Evolutionary conservation across 1,140 invertebrate species (phyloP).

Genomic region (Lepidurus apus): DNA sequence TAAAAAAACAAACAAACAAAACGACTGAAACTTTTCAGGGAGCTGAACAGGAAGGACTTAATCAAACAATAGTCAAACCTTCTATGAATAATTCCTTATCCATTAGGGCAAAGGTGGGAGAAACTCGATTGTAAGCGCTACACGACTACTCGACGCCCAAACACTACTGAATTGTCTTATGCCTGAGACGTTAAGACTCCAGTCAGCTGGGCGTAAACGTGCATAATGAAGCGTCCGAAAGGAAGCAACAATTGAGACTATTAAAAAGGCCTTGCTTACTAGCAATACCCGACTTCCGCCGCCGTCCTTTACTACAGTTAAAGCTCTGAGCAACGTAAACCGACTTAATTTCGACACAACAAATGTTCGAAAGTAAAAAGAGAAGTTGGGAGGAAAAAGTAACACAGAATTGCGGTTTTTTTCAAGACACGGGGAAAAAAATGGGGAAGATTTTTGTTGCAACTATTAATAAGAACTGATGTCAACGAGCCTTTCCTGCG

Average conservation of each 20-base stretch:
- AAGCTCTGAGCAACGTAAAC: not conserved
- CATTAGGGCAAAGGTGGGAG: not conserved
- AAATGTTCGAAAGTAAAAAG: no score
- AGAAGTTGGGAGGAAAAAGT: no score
- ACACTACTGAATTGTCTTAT: conserved; percentile 5
- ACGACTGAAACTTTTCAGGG: conserved; percentile 17
- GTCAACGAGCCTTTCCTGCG: not conserved
- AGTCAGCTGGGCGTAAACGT: not conserved
- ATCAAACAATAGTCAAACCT: conserved; percentile 2
- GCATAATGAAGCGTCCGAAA: not conserved
- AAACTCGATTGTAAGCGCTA: conserved; percentile 16
- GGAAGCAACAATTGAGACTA: conserved; percentile 15
- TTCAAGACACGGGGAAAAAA: not conserved
- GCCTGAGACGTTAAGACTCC: not conserved
- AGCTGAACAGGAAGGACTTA: conserved; percentile 24
- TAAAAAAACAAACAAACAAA: not conserved
- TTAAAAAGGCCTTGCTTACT: not conserved
- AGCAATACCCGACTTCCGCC: conserved; percentile 17
- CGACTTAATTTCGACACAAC: not conserved
- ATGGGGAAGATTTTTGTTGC: not conserved
- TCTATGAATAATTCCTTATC: conserved; percentile 9
- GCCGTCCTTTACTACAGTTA: not conserved
- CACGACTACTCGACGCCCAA: not conserved
- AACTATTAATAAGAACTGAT: not conserved
- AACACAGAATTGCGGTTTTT: no score